Evolutionary conservation across 2,888 invertebrate genomes (phyloP), one percentile per base, ranked within the genome.

Genomic region (Taphrorychus bicolor): DNA sequence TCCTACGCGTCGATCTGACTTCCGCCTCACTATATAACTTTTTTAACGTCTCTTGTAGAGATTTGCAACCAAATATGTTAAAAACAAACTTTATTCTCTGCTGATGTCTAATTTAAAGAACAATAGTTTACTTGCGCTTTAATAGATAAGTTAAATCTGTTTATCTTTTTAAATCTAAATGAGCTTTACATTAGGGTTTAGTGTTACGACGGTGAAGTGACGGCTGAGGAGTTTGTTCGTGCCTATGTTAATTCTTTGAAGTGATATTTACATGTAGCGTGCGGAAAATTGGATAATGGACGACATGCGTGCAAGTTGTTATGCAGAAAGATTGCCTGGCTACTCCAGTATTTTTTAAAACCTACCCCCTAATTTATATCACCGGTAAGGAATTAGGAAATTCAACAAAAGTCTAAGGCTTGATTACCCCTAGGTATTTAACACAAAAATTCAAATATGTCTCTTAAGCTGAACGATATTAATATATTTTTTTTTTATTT

Each of bases 91-190:
- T 9, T 24, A 24, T 32, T n/a, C 32, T 32, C 32, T 19, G 19
- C 22, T 40, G n/a, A n/a, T n/a, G 40, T 57, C 17, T 42, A 19
- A 57, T 18, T 57, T 42, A 4, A 57, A 57, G 57, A 57, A 40
- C 57, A 57, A 57, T 57, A 42, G 42, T 57, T 57, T 16, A 4
- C 24, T 24, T 32, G 18, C 32, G 54, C 18, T 7, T 32, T 32
- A 54, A 32, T 21, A 57, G 57, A 57, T 57, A 57, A 57, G 41
- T 57, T 41, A 41, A 57, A 54, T 32, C 14, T 32, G 32, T 54
- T 54, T 54, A 32, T 54, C 54, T 32, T 24, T 24, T 24, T 54
- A 54, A 32, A 54, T 54, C 32, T 1, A 32, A 54, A 23, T 54
- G 24, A 54, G 9, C 16, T 14, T 16, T 54, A 54, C 23, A 54